Conservation (phyloP, 2,113 vertebrate species). For the human region DNA sequence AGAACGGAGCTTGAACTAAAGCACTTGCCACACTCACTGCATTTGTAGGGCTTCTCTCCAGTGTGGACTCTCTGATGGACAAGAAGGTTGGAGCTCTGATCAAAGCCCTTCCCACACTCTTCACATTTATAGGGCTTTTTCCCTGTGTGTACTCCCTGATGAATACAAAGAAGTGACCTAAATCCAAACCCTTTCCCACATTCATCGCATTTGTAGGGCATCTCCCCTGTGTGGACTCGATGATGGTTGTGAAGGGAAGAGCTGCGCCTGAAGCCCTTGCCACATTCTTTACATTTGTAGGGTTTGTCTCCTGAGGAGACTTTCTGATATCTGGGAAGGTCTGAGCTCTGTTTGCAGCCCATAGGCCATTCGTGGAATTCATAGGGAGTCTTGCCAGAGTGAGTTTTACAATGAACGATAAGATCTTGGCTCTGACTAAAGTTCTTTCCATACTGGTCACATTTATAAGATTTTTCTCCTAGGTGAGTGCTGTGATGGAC, state of each 20-base stretch:
- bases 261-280: slow-evolving; percentile 4
- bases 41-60: slow-evolving; percentile 22
- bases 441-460: neutral
- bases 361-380: neutral
- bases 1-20: neutral
- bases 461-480: neutral
- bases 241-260: slow-evolving; percentile 29
- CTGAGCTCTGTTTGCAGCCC: neutral
- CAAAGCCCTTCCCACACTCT: slow-evolving; percentile 55
- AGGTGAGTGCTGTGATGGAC: neutral
- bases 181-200: slow-evolving; percentile 46
- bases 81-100: slow-evolving; percentile 52
- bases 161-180: neutral
- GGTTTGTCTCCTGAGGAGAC: slow-evolving; percentile 44
- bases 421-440: neutral
- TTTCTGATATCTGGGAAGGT: neutral
- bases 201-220: neutral
- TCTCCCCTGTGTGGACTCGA: neutral
- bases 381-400: neutral
- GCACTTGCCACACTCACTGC: neutral
- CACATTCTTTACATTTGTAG: neutral
- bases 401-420: neutral
- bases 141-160: slow-evolving; percentile 31
- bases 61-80: slow-evolving; percentile 59
- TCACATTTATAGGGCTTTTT: slow-evolving; percentile 47